Percentiles rank a stretch among this genome's conserved stretches.
Conservation (phyloP, 2,888 invertebrate genomes). For the Ceriagrion tenellum region DNA sequence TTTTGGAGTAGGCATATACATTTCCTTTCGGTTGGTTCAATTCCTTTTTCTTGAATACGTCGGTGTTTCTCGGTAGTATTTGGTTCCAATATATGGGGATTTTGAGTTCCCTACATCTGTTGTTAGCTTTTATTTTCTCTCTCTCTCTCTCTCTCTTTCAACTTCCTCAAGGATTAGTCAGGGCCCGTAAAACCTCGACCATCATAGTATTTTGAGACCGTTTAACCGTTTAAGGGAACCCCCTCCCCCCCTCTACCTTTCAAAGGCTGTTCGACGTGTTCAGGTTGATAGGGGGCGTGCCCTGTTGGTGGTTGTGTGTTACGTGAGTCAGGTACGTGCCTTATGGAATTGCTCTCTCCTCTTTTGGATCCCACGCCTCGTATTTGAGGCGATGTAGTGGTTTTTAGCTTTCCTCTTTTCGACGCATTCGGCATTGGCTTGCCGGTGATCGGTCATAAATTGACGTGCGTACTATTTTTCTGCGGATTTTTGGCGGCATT, state of each 20-base stretch:
- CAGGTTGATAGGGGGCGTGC: background rate
- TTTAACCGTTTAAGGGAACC: background rate
- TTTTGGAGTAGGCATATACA: background rate
- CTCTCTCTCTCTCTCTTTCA: background rate
- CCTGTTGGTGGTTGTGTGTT: background rate
- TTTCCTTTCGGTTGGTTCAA: background rate
- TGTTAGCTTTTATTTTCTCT: background rate
- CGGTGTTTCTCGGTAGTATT: background rate
- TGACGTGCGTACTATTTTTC: background rate
- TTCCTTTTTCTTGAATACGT: background rate
- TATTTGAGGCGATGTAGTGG: background rate
- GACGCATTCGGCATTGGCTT: background rate
- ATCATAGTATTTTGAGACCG: slow-evolving; percentile 24
- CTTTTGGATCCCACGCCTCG: background rate
- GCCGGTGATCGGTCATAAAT: background rate
- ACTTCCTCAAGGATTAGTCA: background rate
- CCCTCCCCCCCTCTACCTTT: background rate
- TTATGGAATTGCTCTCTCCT: background rate
- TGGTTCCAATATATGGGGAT: background rate
- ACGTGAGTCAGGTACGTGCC: background rate
- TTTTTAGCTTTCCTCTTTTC: background rate
- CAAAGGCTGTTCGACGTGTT: background rate
- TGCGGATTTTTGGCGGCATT: too few relatives aligned
- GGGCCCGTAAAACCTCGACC: background rate
- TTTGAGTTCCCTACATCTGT: background rate